Evolutionary conservation across 2,888 invertebrate species (phyloP).

Genomic region (Tetramorium bicarinatum): DNA sequence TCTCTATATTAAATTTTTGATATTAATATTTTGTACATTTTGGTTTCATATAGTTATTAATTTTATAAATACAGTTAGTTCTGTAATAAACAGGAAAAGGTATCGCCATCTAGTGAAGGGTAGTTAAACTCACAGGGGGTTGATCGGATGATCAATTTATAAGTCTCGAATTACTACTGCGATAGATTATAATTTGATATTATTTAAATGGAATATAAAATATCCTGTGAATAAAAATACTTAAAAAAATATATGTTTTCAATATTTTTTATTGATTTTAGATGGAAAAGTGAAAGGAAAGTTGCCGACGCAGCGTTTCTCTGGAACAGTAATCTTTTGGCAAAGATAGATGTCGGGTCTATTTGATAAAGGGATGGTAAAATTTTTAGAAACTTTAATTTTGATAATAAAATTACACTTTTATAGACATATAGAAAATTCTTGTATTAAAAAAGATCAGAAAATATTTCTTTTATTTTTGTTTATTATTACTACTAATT

Average conservation of each 20-base stretch:
- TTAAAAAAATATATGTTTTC: neutral
- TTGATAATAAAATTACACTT: constrained; percentile 19
- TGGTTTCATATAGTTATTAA: neutral
- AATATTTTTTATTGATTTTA: neutral
- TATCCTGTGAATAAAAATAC: neutral
- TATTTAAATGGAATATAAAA: neutral
- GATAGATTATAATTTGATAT: neutral
- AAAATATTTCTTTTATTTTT: neutral
- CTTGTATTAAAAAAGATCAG: neutral
- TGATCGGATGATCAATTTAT: constrained; percentile 14
- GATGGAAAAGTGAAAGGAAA: neutral
- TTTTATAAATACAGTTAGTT: neutral
- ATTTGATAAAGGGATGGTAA: neutral
- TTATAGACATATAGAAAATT: neutral
- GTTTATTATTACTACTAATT: neutral
- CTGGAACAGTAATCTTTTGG: neutral
- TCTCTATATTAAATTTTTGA: neutral
- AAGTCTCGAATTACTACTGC: neutral
- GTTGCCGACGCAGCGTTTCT: constrained; percentile 24
- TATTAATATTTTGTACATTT: neutral
- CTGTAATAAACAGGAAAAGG: neutral
- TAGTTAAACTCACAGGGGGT: neutral
- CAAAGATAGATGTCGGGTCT: constrained; percentile 25
- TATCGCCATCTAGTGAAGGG: constrained; percentile 27
- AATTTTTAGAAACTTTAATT: neutral